Base-by-base conservation (phyloP, 2,797 vertebrate species). In the Poeciliopsis gracilis region DNA sequence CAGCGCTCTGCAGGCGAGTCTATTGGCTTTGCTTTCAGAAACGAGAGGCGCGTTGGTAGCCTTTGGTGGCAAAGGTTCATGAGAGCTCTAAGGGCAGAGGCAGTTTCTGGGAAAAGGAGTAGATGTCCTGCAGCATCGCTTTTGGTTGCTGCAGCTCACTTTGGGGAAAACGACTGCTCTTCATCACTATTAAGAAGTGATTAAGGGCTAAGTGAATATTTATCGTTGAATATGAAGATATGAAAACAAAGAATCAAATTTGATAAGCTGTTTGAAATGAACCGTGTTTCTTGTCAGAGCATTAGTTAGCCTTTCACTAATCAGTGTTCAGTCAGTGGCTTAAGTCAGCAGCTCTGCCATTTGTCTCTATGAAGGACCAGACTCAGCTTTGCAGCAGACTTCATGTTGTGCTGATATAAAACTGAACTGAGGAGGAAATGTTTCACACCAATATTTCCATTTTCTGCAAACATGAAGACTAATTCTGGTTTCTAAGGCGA, bases 1-100 rank as follows among this genome's bases (percentile, higher is more conserved):
- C 25, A 88, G 94, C 0, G 90, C 93, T 0, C 86, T 92, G 69
- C 92, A 93, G 95, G 96, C 95, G 76, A 55, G 86, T 45, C n/a
- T 11, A 38, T 3, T 20, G 16, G 18, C 61, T 43, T 69, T 69
- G 66, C 9, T 70, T 70, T 45, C 25, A 70, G 5, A 43, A 43
- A 69, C 1, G 0, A 38, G 5, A 38, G 36, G 36, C 15, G 10
- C 9, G 0, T 41, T n/a, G 20, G 6, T 66, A 4, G 0, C 15
- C 9, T 33, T 15, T 36, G 15, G 30, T 36, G 30, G 18, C 18
- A 16, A 63, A 63, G 7, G 61, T 66, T 66, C 33, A 66, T 38
- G 2, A 38, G 61, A 10, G 18, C 33, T 53, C 51, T 53, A 9
- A 23, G 38, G 5, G 18, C 36, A 10, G 9, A 23, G 5, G 7